Evolutionary conservation across 2,797 vertebrate species (phyloP).

Genomic region (Spea hammondii): DNA sequence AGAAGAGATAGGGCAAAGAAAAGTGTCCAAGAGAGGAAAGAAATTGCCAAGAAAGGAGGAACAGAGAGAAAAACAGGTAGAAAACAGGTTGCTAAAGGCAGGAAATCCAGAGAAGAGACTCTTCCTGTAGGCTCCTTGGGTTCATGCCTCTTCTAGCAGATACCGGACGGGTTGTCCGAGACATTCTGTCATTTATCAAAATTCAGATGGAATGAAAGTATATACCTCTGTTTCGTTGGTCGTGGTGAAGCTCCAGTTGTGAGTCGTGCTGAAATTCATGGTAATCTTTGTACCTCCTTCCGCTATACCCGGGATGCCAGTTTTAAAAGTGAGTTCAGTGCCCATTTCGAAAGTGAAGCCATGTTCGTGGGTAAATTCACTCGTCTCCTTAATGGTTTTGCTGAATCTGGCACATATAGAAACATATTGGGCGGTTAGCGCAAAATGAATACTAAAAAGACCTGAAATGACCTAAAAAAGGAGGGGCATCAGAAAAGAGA

Average conservation of each 20-base stretch:
- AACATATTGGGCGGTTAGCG: background rate
- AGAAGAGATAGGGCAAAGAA: too few species aligned
- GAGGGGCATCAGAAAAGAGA: background rate
- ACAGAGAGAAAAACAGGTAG: too few species aligned
- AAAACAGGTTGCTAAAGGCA: too few species aligned
- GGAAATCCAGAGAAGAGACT: too few species aligned
- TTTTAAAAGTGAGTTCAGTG: background rate
- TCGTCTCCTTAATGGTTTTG: background rate
- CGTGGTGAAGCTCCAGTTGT: constrained; percentile 3
- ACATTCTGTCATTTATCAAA: too few species aligned
- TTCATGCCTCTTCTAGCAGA: too few species aligned
- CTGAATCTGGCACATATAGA: background rate
- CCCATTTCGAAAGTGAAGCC: background rate
- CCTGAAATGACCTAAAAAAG: background rate
- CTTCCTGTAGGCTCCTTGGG: too few species aligned
- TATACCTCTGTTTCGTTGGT: constrained; percentile 5
- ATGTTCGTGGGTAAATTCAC: background rate
- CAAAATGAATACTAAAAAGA: too few species aligned
- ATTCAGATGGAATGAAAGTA: too few species aligned
- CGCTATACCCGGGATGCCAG: constrained; percentile 2
- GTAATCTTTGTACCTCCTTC: background rate
- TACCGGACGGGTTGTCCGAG: too few species aligned
- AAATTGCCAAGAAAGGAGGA: too few species aligned
- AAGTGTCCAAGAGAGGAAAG: too few species aligned
- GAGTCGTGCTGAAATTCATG: background rate